Conservation (phyloP, 2,888 invertebrate species). For the Phyto melanocephala region DNA sequence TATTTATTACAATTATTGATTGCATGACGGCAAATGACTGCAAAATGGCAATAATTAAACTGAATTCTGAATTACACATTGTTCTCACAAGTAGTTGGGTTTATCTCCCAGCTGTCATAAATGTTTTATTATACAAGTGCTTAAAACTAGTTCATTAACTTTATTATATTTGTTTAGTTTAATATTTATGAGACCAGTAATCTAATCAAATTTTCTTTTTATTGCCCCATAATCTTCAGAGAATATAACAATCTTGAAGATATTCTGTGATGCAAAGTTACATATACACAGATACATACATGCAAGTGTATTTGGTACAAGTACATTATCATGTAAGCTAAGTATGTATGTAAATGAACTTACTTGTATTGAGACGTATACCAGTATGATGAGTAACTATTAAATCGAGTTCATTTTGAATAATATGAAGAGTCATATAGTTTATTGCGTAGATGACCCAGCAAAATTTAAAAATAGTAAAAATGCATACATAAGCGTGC, state of each 20-base stretch:
- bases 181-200: neutral
- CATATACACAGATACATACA: no score
- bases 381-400: neutral
- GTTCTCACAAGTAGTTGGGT: neutral
- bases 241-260: neutral
- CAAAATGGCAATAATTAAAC: constrained; percentile 17
- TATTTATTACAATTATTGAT: neutral
- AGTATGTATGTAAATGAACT: neutral
- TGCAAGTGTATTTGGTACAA: no score
- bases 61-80: constrained; percentile 11
- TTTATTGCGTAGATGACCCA: neutral
- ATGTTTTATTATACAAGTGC: constrained; percentile 15
- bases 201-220: constrained; percentile 30
- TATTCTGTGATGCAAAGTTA: neutral
- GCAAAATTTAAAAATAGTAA: neutral
- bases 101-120: neutral
- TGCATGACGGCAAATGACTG: no score
- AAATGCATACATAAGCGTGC: no score
- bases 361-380: neutral
- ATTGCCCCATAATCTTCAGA: constrained; percentile 6
- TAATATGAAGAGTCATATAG: neutral
- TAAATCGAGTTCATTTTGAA: neutral
- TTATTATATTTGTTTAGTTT: neutral
- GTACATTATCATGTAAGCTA: no score
- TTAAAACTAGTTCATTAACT: constrained; percentile 24